Percentiles rank a stretch among this genome's conserved stretches.
Conservation (phyloP, 2,888 invertebrate species). For the Lycaena phlaeas region DNA sequence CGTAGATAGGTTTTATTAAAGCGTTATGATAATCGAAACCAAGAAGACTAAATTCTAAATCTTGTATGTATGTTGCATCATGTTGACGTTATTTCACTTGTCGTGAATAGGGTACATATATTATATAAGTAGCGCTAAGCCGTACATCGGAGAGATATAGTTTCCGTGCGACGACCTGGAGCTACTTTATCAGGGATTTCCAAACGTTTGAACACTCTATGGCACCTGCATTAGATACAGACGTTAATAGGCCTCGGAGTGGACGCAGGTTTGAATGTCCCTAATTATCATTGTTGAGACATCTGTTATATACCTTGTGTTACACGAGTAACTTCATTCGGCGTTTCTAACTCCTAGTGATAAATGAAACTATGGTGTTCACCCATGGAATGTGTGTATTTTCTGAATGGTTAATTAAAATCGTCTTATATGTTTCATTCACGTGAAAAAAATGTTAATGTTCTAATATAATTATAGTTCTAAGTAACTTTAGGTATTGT, state of each 20-base stretch:
- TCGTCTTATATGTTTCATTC: conserved; percentile 56
- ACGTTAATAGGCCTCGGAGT: neutral
- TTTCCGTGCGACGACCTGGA: conserved; percentile 6
- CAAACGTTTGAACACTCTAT: neutral
- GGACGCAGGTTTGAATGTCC: conserved; percentile 6
- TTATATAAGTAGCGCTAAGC: conserved; percentile 20
- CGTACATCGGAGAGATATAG: neutral
- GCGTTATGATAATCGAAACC: conserved; percentile 66
- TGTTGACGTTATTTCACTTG: conserved; percentile 55
- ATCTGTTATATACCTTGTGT: conserved; percentile 31
- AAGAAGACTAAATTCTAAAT: conserved; percentile 70
- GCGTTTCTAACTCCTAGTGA: conserved; percentile 32
- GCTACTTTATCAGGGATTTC: neutral
- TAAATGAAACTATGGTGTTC: conserved; percentile 35
- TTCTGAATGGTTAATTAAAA: conserved; percentile 49
- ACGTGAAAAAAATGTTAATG: conserved; percentile 68
- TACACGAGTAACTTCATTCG: conserved; percentile 29
- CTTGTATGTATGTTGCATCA: conserved; percentile 66
- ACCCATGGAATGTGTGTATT: conserved; percentile 45
- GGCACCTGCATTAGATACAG: neutral
- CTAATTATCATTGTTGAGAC: conserved; percentile 32
- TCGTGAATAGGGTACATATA: conserved; percentile 47
- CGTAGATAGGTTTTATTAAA: conserved; percentile 64
- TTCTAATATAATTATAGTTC: conserved; percentile 56
- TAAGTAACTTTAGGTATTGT: conserved; percentile 56